phyloP scores from a whole-genome alignment of 1,140 invertebrate species.

The Caenorhabditis remanei region DNA sequence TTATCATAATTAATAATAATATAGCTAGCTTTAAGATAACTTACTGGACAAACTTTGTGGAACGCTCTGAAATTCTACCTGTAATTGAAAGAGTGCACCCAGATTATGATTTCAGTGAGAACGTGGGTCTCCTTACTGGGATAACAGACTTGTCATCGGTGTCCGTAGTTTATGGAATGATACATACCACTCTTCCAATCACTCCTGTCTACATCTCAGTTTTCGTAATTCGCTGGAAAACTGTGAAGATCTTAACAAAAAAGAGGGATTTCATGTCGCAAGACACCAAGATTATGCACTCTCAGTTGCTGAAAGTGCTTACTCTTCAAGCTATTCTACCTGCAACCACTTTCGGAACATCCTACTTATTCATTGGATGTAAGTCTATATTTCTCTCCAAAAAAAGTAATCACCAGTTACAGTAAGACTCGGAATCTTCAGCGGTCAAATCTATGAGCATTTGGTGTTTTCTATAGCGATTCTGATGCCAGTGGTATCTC shows the following conservation, averaged over 20 bases:
- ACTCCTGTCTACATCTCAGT: not conserved
- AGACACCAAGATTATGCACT: not conserved
- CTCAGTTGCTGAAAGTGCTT: conserved; percentile 11
- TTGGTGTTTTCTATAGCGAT: not conserved
- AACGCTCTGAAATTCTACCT: not conserved
- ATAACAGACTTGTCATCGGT: not conserved
- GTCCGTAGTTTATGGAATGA: not conserved
- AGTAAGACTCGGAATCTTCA: not conserved
- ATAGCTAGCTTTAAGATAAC: not conserved
- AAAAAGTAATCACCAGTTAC: not conserved
- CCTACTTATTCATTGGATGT: not conserved
- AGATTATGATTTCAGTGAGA: not conserved
- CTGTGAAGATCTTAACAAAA: not conserved
- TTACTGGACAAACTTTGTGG: not conserved
- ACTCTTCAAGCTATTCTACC: conserved; percentile 2
- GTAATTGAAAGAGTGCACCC: not conserved
- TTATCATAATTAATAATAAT: too few relatives aligned
- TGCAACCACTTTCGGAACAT: not conserved
- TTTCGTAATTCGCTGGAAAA: conserved; percentile 27
- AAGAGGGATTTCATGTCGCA: not conserved
- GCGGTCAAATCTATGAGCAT: not conserved
- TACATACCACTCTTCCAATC: not conserved
- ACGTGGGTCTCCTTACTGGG: not conserved
- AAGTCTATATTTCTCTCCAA: not conserved
- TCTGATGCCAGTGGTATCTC: not conserved